Conservation (phyloP, 2,888 invertebrate species). For the Xestoiulus laeticollis region DNA sequence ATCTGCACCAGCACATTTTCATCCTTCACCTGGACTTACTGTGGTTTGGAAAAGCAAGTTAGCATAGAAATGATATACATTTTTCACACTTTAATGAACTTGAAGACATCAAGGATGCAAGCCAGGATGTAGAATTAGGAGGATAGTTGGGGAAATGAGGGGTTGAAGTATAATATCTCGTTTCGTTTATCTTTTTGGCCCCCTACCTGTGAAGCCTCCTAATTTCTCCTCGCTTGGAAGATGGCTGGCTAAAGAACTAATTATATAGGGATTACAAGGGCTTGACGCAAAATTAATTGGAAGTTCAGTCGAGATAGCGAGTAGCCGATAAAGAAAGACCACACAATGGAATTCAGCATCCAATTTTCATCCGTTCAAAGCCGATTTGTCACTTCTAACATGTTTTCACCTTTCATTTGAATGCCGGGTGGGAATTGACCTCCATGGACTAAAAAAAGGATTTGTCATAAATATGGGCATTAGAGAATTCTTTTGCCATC, state of each 20-base stretch:
- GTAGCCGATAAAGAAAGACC: slow-evolving; percentile 27
- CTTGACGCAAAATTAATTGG: slow-evolving; percentile 33
- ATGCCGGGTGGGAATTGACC: slow-evolving; percentile 13
- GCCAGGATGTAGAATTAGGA: neutral
- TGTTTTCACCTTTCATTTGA: slow-evolving; percentile 6
- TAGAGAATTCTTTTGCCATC: neutral
- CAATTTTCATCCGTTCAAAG: slow-evolving; percentile 33
- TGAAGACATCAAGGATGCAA: neutral
- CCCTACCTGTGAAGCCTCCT: slow-evolving; percentile 8
- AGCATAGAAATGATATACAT: too few relatives aligned
- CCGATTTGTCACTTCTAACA: slow-evolving; percentile 5
- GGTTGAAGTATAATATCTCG: slow-evolving; percentile 1
- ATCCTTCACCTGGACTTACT: too few relatives aligned
- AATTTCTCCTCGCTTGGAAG: neutral
- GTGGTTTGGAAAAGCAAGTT: too few relatives aligned
- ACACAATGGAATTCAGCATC: slow-evolving; percentile 33
- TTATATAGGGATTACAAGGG: slow-evolving; percentile 33
- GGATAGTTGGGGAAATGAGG: neutral
- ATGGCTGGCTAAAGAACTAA: slow-evolving; percentile 4
- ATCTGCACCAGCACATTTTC: too few relatives aligned
- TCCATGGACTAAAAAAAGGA: neutral
- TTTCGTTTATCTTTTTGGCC: slow-evolving; percentile 21
- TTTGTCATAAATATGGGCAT: neutral
- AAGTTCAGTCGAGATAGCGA: neutral
- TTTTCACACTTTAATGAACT: too few relatives aligned